Conservation (phyloP, 2,113 vertebrate species). For the Kryptolebias marmoratus region DNA sequence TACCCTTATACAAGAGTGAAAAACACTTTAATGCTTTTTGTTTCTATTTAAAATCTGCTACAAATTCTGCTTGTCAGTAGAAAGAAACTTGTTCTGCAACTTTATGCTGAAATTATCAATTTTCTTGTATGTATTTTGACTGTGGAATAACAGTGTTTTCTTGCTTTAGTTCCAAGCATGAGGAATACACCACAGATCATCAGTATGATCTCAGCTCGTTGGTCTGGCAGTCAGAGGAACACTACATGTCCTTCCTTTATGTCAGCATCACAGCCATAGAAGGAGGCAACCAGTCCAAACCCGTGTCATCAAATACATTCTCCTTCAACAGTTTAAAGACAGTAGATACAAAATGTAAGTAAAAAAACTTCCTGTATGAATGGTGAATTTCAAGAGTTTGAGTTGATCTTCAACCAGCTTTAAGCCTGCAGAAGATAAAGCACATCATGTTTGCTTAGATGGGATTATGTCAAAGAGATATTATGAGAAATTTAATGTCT, state of each 20-base stretch:
- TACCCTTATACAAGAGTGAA: too few relatives aligned
- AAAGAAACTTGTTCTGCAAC: not conserved
- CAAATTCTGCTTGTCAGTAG: not conserved
- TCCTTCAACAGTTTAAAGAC: accelerated
- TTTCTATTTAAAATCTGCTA: not conserved
- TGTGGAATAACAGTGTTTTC: not conserved
- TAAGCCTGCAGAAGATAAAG: not conserved
- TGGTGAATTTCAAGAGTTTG: not conserved
- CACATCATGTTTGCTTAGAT: too few relatives aligned
- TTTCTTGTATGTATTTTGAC: too few relatives aligned
- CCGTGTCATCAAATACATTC: accelerated
- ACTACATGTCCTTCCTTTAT: not conserved
- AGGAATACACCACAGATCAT: not conserved
- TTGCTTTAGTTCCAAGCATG: not conserved
- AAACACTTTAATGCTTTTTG: too few relatives aligned
- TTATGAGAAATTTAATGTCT: not conserved
- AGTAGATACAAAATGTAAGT: not conserved
- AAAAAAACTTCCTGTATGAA: not conserved
- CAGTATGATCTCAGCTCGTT: constrained; percentile 46
- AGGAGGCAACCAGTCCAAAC: not conserved
- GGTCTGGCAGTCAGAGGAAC: not conserved
- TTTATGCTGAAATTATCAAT: too few relatives aligned
- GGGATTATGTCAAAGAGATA: not conserved
- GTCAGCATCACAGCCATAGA: constrained; percentile 43
- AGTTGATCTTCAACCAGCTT: not conserved